phyloP scores from a whole-genome alignment of 37 sponge, comb jelly and placozoan species.

The Hexactinellida sp. region DNA sequence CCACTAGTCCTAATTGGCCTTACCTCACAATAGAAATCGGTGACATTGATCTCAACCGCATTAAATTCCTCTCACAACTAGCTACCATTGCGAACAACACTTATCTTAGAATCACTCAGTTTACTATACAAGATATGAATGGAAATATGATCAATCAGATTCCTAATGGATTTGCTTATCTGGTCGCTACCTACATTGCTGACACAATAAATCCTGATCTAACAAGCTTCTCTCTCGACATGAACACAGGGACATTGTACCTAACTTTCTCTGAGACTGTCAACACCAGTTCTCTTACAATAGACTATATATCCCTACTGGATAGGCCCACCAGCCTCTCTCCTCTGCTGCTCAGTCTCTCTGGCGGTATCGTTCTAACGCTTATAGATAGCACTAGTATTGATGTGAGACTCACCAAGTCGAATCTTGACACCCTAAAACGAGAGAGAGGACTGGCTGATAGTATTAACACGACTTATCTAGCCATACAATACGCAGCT shows the following conservation, averaged over 20 bases:
- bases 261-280: slow-evolving; percentile 74
- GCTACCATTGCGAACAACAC: slow-evolving; percentile 45
- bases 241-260: slow-evolving; percentile 36
- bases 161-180: neutral
- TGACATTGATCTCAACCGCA: slow-evolving; percentile 59
- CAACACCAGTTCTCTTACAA: slow-evolving; percentile 33
- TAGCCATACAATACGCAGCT: slow-evolving; percentile 26
- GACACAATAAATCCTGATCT: slow-evolving; percentile 43
- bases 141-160: slow-evolving; percentile 30
- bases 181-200: slow-evolving; percentile 30
- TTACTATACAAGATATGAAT: slow-evolving; percentile 48
- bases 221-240: slow-evolving; percentile 36
- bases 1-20: slow-evolving; percentile 49
- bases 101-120: slow-evolving; percentile 27
- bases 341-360: slow-evolving; percentile 24
- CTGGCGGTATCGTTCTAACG: slow-evolving; percentile 40
- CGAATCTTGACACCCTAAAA: slow-evolving; percentile 49
- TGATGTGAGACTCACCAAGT: slow-evolving; percentile 32
- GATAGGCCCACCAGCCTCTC: neutral
- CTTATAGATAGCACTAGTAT: slow-evolving; percentile 20
- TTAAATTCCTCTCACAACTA: slow-evolving; percentile 40
- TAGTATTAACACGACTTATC: slow-evolving; percentile 27
- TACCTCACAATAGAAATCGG: slow-evolving; percentile 38
- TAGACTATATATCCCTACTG: slow-evolving; percentile 46
- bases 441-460: slow-evolving; percentile 43